Evolutionary conservation across 2,113 vertebrate species (phyloP).

Genomic region (Plestiodon gilberti): DNA sequence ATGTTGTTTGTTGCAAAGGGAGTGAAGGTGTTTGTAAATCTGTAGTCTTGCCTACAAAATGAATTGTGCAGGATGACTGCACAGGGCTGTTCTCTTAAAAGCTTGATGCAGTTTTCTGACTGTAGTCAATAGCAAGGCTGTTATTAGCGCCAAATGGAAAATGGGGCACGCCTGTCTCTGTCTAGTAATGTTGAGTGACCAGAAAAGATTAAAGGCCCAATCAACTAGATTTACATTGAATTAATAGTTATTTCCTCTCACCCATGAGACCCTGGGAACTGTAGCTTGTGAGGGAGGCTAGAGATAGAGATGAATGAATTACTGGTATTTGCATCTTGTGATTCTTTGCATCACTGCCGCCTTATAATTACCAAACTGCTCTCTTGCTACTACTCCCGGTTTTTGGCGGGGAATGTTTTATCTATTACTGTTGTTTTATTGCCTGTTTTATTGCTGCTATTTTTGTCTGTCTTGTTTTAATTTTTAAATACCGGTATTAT

Average conservation of each 20-base stretch:
- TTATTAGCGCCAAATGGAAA: background rate
- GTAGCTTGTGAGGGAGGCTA: background rate
- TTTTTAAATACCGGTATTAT: too few relatives aligned
- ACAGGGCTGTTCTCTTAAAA: background rate
- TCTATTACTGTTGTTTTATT: too few relatives aligned
- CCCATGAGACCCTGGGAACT: background rate
- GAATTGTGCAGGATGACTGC: background rate
- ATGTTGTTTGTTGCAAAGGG: slow-evolving; percentile 1
- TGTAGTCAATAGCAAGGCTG: background rate
- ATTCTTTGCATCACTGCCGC: too few relatives aligned
- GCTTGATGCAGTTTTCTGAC: background rate
- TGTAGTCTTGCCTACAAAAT: background rate
- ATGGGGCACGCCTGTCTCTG: background rate
- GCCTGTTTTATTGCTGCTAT: too few relatives aligned
- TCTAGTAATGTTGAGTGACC: background rate
- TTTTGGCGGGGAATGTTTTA: too few relatives aligned
- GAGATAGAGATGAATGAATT: too few relatives aligned
- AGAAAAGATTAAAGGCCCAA: background rate
- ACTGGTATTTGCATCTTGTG: too few relatives aligned
- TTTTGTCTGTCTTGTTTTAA: too few relatives aligned
- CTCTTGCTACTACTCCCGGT: too few relatives aligned
- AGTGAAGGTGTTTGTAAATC: background rate
- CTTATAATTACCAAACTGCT: too few relatives aligned
- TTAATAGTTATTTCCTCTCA: background rate
- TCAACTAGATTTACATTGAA: background rate